These are phyloP conservation scores for Cephalopachus bancanus DNA, from an alignment of 2,797 vertebrate genomes.

Conservation along the genomic window DNA sequence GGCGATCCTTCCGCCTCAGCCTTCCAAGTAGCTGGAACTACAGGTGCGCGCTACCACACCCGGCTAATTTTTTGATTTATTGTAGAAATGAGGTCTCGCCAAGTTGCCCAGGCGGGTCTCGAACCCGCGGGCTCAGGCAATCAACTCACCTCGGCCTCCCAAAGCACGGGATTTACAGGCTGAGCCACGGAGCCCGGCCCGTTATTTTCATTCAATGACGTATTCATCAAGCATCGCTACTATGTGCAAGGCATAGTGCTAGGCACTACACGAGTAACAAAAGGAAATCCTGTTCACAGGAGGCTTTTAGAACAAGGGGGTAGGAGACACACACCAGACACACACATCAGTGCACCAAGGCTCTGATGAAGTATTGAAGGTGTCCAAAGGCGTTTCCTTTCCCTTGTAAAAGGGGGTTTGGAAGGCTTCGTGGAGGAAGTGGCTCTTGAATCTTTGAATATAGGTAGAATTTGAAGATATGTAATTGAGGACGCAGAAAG, in stretches of 20 bases:
- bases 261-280: not conserved
- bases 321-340: not conserved
- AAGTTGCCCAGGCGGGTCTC: too few relatives aligned
- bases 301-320: slow-evolving; percentile 23
- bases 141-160: too few relatives aligned
- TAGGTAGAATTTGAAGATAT: slow-evolving; percentile 41
- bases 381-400: slow-evolving; percentile 50
- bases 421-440: slow-evolving; percentile 4
- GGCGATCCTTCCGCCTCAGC: too few relatives aligned
- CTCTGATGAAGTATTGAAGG: not conserved
- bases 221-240: not conserved
- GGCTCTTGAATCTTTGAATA: slow-evolving; percentile 6
- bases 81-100: too few relatives aligned
- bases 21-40: too few relatives aligned
- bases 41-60: too few relatives aligned
- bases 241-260: not conserved
- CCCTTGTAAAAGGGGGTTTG: slow-evolving; percentile 6
- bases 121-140: too few relatives aligned
- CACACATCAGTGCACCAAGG: not conserved
- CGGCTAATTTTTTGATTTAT: too few relatives aligned
- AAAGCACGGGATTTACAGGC: too few relatives aligned
- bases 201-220: not conserved
- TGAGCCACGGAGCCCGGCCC: too few relatives aligned
- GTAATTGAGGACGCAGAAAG: not conserved
- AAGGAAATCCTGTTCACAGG: slow-evolving; percentile 31